Evolutionary conservation across 2,888 invertebrate genomes (phyloP).

Genomic region (Slavum lentiscoides): DNA sequence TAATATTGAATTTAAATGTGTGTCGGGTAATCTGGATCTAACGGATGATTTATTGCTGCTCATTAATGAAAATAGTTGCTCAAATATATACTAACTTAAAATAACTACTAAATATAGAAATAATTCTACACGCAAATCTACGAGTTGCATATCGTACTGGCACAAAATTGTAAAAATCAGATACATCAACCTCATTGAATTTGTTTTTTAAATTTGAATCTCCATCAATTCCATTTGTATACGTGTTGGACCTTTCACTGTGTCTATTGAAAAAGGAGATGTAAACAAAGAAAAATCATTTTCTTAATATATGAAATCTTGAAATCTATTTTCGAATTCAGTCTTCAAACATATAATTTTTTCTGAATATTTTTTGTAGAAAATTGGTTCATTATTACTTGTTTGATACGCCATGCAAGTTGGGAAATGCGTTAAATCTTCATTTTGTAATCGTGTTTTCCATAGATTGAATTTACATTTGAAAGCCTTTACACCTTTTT

Average conservation of each 20-base stretch:
- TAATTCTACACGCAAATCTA: too few species aligned
- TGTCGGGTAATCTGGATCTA: too few species aligned
- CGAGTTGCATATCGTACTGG: too few species aligned
- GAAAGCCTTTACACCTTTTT: too few species aligned
- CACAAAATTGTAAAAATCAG: too few species aligned
- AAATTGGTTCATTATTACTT: not conserved
- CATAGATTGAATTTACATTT: not conserved
- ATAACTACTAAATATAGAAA: too few species aligned
- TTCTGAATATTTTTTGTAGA: not conserved
- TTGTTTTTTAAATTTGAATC: too few species aligned
- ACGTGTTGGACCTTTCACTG: not conserved
- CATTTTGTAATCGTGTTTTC: not conserved
- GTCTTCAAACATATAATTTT: not conserved
- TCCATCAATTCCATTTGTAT: not conserved
- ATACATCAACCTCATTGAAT: too few species aligned
- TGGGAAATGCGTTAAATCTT: not conserved
- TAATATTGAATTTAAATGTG: too few species aligned
- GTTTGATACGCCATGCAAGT: not conserved
- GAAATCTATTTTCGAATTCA: not conserved
- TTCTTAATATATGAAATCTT: slow-evolving; percentile 12
- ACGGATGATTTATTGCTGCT: too few species aligned
- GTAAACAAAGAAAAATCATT: not conserved
- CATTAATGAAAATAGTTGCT: too few species aligned
- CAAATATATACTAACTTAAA: too few species aligned
- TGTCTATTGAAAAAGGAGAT: not conserved